phyloP scores from a whole-genome alignment of 2,797 vertebrate genomes.

The Epinephelus malabaricus region DNA sequence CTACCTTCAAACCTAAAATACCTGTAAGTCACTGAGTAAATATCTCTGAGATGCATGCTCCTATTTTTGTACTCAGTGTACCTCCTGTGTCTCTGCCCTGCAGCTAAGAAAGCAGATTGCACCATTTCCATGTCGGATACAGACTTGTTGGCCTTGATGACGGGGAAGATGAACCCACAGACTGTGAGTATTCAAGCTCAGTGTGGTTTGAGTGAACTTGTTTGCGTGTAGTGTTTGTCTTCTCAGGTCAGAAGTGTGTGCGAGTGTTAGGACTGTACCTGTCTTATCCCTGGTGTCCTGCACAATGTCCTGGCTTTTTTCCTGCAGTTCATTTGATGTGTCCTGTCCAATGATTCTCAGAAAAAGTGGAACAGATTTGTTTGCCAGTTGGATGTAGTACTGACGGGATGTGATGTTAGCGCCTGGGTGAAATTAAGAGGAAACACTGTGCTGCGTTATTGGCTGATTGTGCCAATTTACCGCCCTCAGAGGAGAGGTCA shows the following conservation, averaged over 20 bases:
- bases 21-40: not conserved
- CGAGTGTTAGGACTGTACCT: not conserved
- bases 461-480: slow-evolving; percentile 2
- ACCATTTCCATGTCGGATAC: slow-evolving; percentile 92
- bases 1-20: not conserved
- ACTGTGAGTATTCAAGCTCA: slow-evolving; percentile 85
- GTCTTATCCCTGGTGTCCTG: no score
- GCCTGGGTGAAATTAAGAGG: slow-evolving; percentile 1
- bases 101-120: slow-evolving; percentile 94
- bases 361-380: slow-evolving; percentile 1
- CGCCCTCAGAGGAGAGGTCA: not conserved
- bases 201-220: not conserved
- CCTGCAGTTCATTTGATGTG: not conserved
- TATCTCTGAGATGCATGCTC: not conserved
- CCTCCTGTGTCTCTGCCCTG: slow-evolving; percentile 33
- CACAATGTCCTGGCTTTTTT: not conserved
- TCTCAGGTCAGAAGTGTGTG: not conserved
- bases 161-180: slow-evolving; percentile 96
- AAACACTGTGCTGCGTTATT: slow-evolving; percentile 1
- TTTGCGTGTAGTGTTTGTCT: not conserved
- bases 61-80: not conserved
- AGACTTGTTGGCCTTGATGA: slow-evolving; percentile 93
- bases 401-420: slow-evolving; percentile 10
- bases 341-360: slow-evolving; percentile 7
- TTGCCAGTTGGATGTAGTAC: slow-evolving; percentile 10